Base-by-base conservation (phyloP, 2,888 invertebrate species). In the Andrena hattorfiana region DNA sequence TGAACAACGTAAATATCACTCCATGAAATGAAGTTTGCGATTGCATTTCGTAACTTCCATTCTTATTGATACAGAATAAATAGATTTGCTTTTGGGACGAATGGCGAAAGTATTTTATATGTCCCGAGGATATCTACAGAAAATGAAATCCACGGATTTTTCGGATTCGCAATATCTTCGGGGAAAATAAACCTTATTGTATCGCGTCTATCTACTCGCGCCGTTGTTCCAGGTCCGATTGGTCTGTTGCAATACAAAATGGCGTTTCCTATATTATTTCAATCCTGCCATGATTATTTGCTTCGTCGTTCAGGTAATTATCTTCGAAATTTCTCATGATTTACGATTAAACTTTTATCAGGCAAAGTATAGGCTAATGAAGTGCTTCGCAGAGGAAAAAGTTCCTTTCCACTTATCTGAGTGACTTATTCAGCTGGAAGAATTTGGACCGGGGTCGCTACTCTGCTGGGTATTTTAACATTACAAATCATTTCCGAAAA, bases 161-260 rank as follows among this genome's bases (percentile, higher is more conserved):
- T 32, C 63, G 20, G 35, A 32, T 28, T 63, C n/a, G 63, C 63
- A 63, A 20, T 63, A 32, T 32, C 63, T 35, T 63, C 8, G 35
- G 23, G 16, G 13, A 42, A 63, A 63, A 35, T 42, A 63, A 63
- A 42, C 63, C 6, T 42, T 63, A 32, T 63, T 32, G 16, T 30
- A 28, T 35, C 32, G 10, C 20, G 23, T 56, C 56, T 23, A 30
- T 28, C 59, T 59, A 59, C 13, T 59, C 28, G 16, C 6, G 16
- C 16, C 28, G 10, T 59, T 59, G 28, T 59, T 30, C 16, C 28
- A 28, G 13, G 13, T 30, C 28, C 28, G 23, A 56, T 10, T 23
- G 23, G 8, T 56, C 23, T 23, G 23, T 56, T 56, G 56, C 56
- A 56, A 23, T 56, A 23, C 23, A 23, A 56, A 56, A 10, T 56